Conservation (phyloP, 2,113 vertebrate genomes). For the Axis porcinus region DNA sequence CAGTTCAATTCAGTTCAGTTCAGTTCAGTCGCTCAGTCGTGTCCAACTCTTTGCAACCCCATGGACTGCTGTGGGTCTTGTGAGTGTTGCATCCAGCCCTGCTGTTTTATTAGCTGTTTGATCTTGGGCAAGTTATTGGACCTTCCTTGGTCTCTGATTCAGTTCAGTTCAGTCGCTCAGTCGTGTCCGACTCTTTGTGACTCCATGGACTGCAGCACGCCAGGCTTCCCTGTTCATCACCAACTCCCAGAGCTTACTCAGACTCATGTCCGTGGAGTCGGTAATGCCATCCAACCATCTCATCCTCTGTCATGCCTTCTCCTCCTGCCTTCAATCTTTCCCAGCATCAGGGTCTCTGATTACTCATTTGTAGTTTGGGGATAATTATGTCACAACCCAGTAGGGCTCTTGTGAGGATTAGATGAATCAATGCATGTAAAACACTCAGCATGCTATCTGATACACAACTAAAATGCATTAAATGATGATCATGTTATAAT, state of each 20-base stretch:
- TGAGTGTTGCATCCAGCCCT: background rate
- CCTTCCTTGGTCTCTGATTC: background rate
- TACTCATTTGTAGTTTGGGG: background rate
- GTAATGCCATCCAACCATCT: background rate
- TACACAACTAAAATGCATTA: background rate
- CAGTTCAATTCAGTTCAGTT: background rate
- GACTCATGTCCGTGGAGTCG: background rate
- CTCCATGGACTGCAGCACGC: background rate
- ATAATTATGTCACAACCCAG: fast-evolving
- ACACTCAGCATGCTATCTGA: no score
- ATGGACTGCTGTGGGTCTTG: background rate
- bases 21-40: background rate
- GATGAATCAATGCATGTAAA: fast-evolving
- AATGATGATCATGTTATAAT: fast-evolving
- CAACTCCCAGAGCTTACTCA: background rate
- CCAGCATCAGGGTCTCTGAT: background rate
- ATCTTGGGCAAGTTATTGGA: background rate
- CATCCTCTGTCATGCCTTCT: background rate
- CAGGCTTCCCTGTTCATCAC: background rate
- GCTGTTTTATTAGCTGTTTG: background rate
- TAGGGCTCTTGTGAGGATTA: background rate
- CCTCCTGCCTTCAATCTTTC: background rate
- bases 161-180: background rate
- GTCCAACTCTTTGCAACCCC: background rate
- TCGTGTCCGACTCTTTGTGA: fast-evolving